Evolutionary conservation across 2,888 invertebrate genomes (phyloP), one percentile per base, ranked within the genome.

Genomic region (Ypsolopha scabrella): DNA sequence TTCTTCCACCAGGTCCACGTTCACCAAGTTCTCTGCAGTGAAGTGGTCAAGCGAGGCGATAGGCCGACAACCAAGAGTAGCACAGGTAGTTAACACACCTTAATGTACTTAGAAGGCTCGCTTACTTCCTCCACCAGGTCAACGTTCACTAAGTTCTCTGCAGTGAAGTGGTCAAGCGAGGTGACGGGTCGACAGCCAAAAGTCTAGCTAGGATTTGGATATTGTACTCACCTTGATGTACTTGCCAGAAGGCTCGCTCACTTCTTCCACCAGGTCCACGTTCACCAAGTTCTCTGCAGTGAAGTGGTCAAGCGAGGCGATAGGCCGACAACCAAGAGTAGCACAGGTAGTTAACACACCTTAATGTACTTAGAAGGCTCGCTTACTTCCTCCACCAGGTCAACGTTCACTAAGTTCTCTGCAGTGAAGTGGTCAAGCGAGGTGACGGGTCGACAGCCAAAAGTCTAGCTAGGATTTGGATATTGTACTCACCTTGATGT

Each of bases 211-310:
- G n/a, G n/a, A n/a, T n/a, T n/a, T 50, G 24, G 37, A 39, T n/a
- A n/a, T n/a, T n/a, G n/a, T n/a, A n/a, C n/a, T n/a, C n/a, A n/a
- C n/a, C n/a, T n/a, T n/a, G n/a, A 98, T 95, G 75, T 97, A 94
- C 78, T 96, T 95, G 41, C 93, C 94, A 52, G 91, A 92, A 52
- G 96, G 95, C 57, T 97, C 93, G 61, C 92, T 91, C 35, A 98
- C 89, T 83, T 99, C 98, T 75, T 99, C 98, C 2, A 96, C 97
- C 48, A 98, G 82, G 62, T 99, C 99, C 6, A 99, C 99, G 57
- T 88, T 90, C 7, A 95, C 95, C 35, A 99, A 88, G 77, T 95
- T 94, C 69, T 99, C 99, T 11, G 98, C 88, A 0, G 93, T 89
- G 78, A 99, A 99, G n/a, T n/a, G n/a, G n/a, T n/a, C n/a, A n/a